Evolutionary conservation across 2,797 vertebrate species (phyloP), one percentile per base, ranked within the genome.

Genomic region (Pogonophryne albipinna): DNA sequence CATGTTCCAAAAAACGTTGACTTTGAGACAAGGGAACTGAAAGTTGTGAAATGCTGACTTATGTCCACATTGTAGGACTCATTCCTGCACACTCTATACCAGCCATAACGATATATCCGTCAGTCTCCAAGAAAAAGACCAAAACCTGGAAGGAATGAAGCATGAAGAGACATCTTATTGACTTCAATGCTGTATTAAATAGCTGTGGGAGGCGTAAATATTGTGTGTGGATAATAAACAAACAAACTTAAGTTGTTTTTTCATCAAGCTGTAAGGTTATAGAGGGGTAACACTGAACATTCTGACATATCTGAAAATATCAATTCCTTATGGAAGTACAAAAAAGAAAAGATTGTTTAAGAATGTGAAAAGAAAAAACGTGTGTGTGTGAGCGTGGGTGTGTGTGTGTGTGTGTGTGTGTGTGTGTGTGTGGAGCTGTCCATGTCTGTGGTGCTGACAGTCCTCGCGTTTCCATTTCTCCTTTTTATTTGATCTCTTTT

Each of bases 301-400:
- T 16, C 27, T 16, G 9, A 64, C 45, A n/a, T n/a, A n/a, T n/a
- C 45, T 15, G 11, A 23, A 52, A 70, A 59, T 58, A 60, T 58
- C 53, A 51, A 4, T 51, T n/a, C 41, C n/a, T 60, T 38, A 53
- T 51, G 27, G 57, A 45, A 11, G 23, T 27, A 27, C 56, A 38
- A 10, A n/a, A 67, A 16, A 55, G 13, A 52, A 60, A 52, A 19
- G 20, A 66, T 49, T 42, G n/a, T 74, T 59, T 66, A 17, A 34
- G 17, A 34, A 34, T 11, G 17, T 31, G 46, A 38, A 16, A 34
- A 45, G 41, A 55, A 56, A 27, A 27, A 27, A 27, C 1, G 23
- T 23, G 3, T 46, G 45, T 46, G 20, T 20, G 20, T 20, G 20
- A 2, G 20, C 2, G 20, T 20, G 23, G 19, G 49, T 34, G 41